Percentiles rank a stretch among this genome's conserved stretches.
These are phyloP conservation scores for Harmothoe impar DNA, from an alignment of 2,888 invertebrate species.

Conservation along the genomic window DNA sequence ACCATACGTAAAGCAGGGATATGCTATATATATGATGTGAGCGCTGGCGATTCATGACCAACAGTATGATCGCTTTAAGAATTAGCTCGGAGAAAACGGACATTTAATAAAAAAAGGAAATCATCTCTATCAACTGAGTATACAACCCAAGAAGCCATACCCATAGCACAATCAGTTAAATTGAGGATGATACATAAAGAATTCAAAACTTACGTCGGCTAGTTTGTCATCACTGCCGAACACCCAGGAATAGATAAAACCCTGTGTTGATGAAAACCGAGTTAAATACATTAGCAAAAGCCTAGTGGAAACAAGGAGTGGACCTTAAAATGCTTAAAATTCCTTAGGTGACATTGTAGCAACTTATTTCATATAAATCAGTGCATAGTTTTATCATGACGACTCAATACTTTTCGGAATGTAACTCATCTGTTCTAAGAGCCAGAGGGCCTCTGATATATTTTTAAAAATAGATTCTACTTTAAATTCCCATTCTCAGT, in stretches of 20 bases:
- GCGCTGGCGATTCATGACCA: constrained; percentile 1
- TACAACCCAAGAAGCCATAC: constrained; percentile 40
- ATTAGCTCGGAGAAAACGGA: background rate
- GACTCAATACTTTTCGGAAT: no score
- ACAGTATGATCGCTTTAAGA: constrained; percentile 12
- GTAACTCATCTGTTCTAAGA: no score
- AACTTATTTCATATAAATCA: background rate
- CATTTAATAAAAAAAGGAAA: background rate
- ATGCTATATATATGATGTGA: background rate
- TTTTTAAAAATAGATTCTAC: no score
- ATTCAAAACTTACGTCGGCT: constrained; percentile 57
- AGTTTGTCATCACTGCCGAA: constrained; percentile 61
- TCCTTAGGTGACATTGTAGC: background rate
- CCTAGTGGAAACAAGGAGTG: constrained; percentile 6
- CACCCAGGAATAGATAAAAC: constrained; percentile 58
- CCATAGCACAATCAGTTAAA: constrained; percentile 39
- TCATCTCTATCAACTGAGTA: background rate
- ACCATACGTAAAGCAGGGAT: constrained; percentile 30
- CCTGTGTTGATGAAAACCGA: constrained; percentile 58
- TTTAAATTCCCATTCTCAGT: no score
- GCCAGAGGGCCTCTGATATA: no score
- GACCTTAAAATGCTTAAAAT: background rate
- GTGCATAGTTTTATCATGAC: no score
- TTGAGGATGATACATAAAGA: constrained; percentile 34
- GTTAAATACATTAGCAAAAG: constrained; percentile 54